Evolutionary conservation across 2,113 vertebrate species (phyloP), one percentile per base, ranked within the genome.

Genomic region (Megalops atlanticus): DNA sequence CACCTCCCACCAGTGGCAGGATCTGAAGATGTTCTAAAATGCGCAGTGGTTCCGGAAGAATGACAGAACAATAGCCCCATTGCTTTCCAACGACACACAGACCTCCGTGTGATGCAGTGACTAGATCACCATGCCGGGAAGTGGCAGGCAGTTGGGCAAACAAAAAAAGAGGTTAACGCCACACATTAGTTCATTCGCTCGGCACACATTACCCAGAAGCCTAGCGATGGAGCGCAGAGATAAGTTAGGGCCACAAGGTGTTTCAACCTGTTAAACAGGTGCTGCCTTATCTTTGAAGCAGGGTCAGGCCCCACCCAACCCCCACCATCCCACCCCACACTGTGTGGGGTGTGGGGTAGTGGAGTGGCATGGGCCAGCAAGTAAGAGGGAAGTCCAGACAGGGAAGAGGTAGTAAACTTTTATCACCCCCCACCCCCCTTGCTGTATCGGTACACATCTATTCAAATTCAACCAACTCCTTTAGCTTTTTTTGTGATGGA

Each of bases 391-490:
- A 21, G 33, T 52, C 40, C 78, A 45, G 68, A 72, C 35, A 38
- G 16, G 71, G 70, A 58, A 38, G 38, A 6, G 70, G 31, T 39
- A 27, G 70, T 4, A 43, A 74, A 24, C 21, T 74, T n/a, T 40
- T 24, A 74, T 31, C 38, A 43, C 72, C 39, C 72, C 7, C 18
- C n/a, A 39, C 72, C 21, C 52, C n/a, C n/a, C n/a, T n/a, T n/a
- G n/a, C n/a, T n/a, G n/a, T 76, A 64, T 72, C 8, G 73, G 69
- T 31, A 81, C 72, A 81, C 58, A 24, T 74, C 75, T 83, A 86
- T 88, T 87, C 84, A 85, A 78, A 81, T 84, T 38, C 70, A n/a
- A 35, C 39, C 68, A 75, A 52, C 38, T 75, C 16, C 76, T 33
- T 38, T n/a, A n/a, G n/a, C n/a, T 18, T 47, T 24, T 6, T 35